Conservation (phyloP, 1,140 invertebrate genomes). For the Anadara kagoshimensis region DNA sequence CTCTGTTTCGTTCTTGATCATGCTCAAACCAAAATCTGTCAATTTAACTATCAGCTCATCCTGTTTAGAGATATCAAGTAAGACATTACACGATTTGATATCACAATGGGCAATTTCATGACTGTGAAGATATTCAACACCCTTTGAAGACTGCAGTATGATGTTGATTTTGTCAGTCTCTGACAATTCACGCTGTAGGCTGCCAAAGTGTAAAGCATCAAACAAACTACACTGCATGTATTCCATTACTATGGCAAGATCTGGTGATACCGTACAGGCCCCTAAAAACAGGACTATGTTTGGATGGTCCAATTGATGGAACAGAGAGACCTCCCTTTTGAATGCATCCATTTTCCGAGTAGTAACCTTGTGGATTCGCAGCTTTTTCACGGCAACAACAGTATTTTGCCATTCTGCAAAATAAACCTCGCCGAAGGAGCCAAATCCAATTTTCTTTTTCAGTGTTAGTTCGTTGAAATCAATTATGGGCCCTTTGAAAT, state of each 20-base stretch:
- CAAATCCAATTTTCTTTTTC: constrained; percentile 42
- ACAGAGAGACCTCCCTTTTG: constrained; percentile 32
- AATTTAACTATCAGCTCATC: constrained; percentile 34
- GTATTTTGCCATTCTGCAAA: constrained; percentile 38
- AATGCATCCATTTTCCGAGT: constrained; percentile 37
- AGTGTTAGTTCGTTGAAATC: constrained; percentile 38
- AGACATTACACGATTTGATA: constrained; percentile 36
- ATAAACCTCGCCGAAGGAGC: constrained; percentile 42
- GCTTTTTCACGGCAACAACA: constrained; percentile 49
- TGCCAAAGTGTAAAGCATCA: constrained; percentile 42
- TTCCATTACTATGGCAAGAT: constrained; percentile 55
- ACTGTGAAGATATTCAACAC: constrained; percentile 34
- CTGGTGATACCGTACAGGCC: constrained; percentile 37
- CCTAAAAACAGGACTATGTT: constrained; percentile 51
- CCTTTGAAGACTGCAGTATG: constrained; percentile 24
- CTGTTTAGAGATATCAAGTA: constrained; percentile 16
- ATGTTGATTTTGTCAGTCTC: constrained; percentile 30
- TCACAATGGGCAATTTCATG: constrained; percentile 40
- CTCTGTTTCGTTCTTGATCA: constrained; percentile 42
- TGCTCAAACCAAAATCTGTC: constrained; percentile 52
- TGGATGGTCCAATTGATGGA: constrained; percentile 39
- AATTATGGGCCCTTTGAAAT: constrained; percentile 34
- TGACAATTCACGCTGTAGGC: constrained; percentile 1
- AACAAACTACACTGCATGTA: constrained; percentile 49
- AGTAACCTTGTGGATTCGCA: constrained; percentile 31